Conservation (phyloP, 35 echinoderm and acorn worm genomes). For the Ptychodera flava region DNA sequence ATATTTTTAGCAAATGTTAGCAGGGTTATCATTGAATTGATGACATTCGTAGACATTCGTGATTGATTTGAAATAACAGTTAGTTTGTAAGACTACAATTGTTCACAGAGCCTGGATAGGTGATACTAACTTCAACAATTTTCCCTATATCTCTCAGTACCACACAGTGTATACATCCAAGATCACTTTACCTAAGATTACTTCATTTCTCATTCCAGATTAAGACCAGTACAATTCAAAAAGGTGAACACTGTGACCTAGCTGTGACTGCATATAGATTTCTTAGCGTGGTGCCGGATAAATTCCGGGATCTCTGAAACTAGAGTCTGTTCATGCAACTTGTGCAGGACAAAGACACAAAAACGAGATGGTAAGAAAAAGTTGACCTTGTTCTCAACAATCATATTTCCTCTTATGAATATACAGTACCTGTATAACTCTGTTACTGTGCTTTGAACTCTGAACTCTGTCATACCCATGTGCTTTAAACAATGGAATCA, state of each 20-base stretch:
- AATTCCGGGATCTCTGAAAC: constrained; percentile 41
- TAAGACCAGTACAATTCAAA: neutral
- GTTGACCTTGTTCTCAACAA: neutral
- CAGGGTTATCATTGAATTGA: neutral
- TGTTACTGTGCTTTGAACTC: constrained; percentile 25
- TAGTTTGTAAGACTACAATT: neutral
- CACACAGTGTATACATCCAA: neutral
- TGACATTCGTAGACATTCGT: neutral
- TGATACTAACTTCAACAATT: neutral
- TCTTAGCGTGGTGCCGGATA: constrained; percentile 15
- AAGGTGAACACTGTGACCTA: constrained; percentile 2
- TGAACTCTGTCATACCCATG: constrained; percentile 3
- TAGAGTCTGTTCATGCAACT: constrained; percentile 57
- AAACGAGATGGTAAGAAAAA: constrained; percentile 42
- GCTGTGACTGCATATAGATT: constrained; percentile 16
- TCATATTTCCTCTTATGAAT: neutral
- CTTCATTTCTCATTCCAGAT: neutral
- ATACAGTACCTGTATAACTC: constrained; percentile 27
- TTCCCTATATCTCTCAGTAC: neutral
- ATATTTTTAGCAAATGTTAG: neutral
- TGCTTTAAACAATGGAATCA: neutral
- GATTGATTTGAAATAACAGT: neutral
- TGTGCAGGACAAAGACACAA: constrained; percentile 12
- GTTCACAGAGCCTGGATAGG: too few relatives aligned
- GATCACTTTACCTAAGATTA: neutral